Evolutionary conservation across 2,888 invertebrate genomes (phyloP), one percentile per base, ranked within the genome.

Genomic region (Drosophila prolongata): DNA sequence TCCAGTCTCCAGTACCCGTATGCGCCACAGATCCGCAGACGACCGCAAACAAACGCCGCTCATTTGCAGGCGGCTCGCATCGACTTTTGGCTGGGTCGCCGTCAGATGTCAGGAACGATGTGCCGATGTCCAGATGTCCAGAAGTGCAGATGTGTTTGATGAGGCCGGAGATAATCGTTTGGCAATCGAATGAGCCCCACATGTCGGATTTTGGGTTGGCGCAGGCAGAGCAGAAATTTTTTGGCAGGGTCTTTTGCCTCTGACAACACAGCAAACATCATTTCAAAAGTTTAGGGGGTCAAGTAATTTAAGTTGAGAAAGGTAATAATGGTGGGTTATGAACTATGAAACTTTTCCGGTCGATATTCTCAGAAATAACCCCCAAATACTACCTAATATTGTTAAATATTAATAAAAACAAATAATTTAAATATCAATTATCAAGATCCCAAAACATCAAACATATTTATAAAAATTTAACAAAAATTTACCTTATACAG

Each of bases 121-220:
- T 42, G 40, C 43, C 24, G 24, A 24, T 24, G 24, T 24, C 24
- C 24, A 4, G 19, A 19, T 19, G 19, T 3, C 19, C 19, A 19
- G 44, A 56, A 42, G 53, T 43, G 37, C 47, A 34, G 55, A 66
- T 67, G 67, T 65, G 56, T 67, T 67, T 67, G 67, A 56, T 56
- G 56, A 56, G 66, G 66, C 55, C 44, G 70, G 70, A 70, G 70
- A 70, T 70, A 70, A 70, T 70, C 70, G 70, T 47, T 55, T 70
- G 61, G 60, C 70, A 69, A 70, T 70, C 69, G 70, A 70, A 69
- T 69, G 69, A 60, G 60, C 52, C 61, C 44, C 54, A 60, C 64
- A 47, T 47, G 52, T 47, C 40, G 62, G 40, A 24, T 49, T 58
- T 52, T 24, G 37, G 27, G 11, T 34, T 8, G 24, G 10, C 16